Evolutionary conservation across 2,888 invertebrate species (phyloP).

Genomic region (Eristalis intricaria): DNA sequence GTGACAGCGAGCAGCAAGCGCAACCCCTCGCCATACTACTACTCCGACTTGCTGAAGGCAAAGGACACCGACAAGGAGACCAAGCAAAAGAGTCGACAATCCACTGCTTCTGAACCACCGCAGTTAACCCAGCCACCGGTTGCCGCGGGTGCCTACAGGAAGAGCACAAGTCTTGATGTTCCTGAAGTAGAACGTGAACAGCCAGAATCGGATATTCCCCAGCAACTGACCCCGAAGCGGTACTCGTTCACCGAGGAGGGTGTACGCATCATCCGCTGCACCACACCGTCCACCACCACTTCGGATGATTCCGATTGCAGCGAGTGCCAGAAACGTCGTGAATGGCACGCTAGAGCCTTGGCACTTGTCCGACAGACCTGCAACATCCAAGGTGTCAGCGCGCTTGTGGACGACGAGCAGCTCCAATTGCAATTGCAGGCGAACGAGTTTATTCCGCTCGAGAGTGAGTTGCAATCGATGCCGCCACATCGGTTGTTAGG

Average conservation of each 20-base stretch:
- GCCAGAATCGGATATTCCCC: slow-evolving; percentile 45
- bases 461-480: slow-evolving; percentile 82
- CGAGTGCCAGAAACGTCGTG: slow-evolving; percentile 81
- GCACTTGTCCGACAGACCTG: slow-evolving; percentile 81
- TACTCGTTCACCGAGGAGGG: slow-evolving; percentile 88
- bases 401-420: slow-evolving; percentile 69
- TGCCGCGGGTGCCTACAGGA: slow-evolving; percentile 83
- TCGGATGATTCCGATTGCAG: slow-evolving; percentile 82
- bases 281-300: slow-evolving; percentile 81
- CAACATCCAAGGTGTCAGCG: slow-evolving; percentile 78
- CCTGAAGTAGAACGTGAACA: slow-evolving; percentile 81
- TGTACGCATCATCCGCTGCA: slow-evolving; percentile 82
- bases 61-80: slow-evolving; percentile 76
- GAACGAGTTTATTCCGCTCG: slow-evolving; percentile 73
- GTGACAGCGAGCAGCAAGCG: slow-evolving; percentile 82
- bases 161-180: slow-evolving; percentile 88
- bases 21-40: slow-evolving; percentile 92
- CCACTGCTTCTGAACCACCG: slow-evolving; percentile 82
- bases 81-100: slow-evolving; percentile 79
- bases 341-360: slow-evolving; percentile 81
- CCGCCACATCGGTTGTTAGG: slow-evolving; percentile 86
- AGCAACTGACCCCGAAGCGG: slow-evolving; percentile 83
- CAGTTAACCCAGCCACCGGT: slow-evolving; percentile 77
- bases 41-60: slow-evolving; percentile 88
- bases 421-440: slow-evolving; percentile 74